phyloP scores from a whole-genome alignment of 2,113 vertebrate species.

The Orientallactaga bullata region DNA sequence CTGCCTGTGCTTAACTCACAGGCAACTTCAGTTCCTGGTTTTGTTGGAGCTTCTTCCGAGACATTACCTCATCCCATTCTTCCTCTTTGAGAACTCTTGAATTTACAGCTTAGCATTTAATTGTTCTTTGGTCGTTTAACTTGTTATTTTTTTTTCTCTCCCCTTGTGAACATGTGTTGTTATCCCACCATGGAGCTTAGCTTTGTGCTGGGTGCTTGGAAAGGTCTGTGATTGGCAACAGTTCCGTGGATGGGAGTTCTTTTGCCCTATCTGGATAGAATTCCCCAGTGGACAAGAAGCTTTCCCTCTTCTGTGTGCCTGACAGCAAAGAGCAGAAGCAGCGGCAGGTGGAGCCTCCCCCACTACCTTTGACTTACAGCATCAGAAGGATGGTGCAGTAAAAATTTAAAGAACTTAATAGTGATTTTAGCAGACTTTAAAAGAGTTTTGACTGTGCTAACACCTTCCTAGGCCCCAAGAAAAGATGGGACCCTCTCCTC shows the following conservation, averaged over 20 bases:
- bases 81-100: background rate
- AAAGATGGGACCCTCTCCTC: too few species aligned
- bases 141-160: background rate
- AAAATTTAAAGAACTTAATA: too few species aligned
- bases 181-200: background rate
- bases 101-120: background rate
- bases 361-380: background rate
- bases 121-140: slow-evolving; percentile 28
- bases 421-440: background rate
- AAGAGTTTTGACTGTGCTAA: background rate
- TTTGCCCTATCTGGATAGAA: background rate
- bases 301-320: background rate
- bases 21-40: background rate
- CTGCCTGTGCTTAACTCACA: background rate
- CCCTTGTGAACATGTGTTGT: background rate
- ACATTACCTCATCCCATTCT: background rate
- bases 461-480: background rate
- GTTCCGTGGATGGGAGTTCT: background rate
- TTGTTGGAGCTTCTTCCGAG: slow-evolving; percentile 27
- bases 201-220: background rate
- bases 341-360: background rate
- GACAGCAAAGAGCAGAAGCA: background rate
- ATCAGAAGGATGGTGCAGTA: background rate
- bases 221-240: background rate
- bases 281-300: background rate